Base-by-base conservation (phyloP, 2,113 vertebrate species). In the Stigmatopora nigra region DNA sequence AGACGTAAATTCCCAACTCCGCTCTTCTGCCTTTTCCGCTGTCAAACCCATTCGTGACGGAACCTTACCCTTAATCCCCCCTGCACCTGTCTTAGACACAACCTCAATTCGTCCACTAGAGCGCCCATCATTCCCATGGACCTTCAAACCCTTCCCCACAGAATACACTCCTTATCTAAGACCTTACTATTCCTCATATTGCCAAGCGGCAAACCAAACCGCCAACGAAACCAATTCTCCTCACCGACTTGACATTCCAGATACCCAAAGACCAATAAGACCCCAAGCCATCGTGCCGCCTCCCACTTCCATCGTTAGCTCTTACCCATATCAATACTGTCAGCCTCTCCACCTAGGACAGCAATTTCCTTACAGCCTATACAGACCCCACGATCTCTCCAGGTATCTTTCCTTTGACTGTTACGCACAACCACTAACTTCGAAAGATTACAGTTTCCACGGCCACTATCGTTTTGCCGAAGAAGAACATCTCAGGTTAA, bases 161-260 rank as follows among this genome's bases (percentile, higher is more conserved):
- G 94, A 98, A 45, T 97, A 94, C 75, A 65, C 91, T 0, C 86
- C 92, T 1, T 93, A 92, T 19, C 82, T 93, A n/a, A 88, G 88
- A 0, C 77, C 88, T 38, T 72, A 93, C 52, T 90, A 93, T 38
- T 84, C 90, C 2, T 89, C 93, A 7, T 97, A 93, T 76, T 82
- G 93, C 20, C 88, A 93, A 3, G 61, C 88, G 1, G 84, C 89
- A 8, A 90, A 72, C 51, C 77, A 88, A 0, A 76, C 82, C 0
- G 86, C 90, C 22, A 87, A 78, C 63, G 81, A 85, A 53, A 13
- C 66, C 45, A 82, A 63, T 46, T 57, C 78, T 19, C 51, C 88
- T 56, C 86, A 82, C 87, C 84, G 75, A 85, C 15, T 90, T 84
- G 38, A 93, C 0, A 86, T 92, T 47, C 35, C 92, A 49, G 91